Base-by-base conservation (phyloP, 2,888 invertebrate genomes). In the Diloba caeruleocephala region DNA sequence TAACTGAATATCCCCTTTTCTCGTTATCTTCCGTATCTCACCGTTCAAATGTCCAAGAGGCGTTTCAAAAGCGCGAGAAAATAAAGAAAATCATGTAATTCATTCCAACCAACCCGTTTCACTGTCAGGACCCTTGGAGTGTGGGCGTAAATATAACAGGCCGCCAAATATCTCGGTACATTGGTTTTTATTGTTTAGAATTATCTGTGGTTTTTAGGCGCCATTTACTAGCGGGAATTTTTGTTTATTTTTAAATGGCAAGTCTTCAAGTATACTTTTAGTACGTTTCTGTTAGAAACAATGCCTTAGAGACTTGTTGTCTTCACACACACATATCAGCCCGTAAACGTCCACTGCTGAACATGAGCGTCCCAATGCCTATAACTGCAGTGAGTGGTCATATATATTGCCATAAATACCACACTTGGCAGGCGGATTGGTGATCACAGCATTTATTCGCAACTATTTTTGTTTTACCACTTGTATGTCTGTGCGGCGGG, bases 21-120 rank as follows among this genome's bases (percentile, higher is more conserved):
- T 6, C 29, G 31, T 37, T 43, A 39, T 37, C 28, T 36, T 10
- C 5, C n/a, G 15, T 45, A 42, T 26, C 45, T 26, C 10, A 19
- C 15, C n/a, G 23, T 15, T 39, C 37, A 61, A 74, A 62, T 51
- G 48, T 60, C 29, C 15, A 46, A 36, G 21, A 61, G 53, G 57
- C 50, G 60, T 66, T 53, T 41, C 53, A 45, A 36, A 53, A 57
- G 17, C 19, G 5, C 12, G 32, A 14, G 51, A 58, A 71, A 58
- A 61, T 61, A 74, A 57, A 70, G 56, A 58, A 66, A 66, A 67
- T 52, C 33, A 44, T 65, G 67, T 74, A 67, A 73, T 71, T 76
- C 66, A 68, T 72, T 63, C 53, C 7, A n/a, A 60, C 44, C 36
- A 48, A 76, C 78, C 77, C 77, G 56, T 65, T 60, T 78, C 78